phyloP scores from a whole-genome alignment of 2,888 invertebrate species.

The Drosophila atripex region DNA sequence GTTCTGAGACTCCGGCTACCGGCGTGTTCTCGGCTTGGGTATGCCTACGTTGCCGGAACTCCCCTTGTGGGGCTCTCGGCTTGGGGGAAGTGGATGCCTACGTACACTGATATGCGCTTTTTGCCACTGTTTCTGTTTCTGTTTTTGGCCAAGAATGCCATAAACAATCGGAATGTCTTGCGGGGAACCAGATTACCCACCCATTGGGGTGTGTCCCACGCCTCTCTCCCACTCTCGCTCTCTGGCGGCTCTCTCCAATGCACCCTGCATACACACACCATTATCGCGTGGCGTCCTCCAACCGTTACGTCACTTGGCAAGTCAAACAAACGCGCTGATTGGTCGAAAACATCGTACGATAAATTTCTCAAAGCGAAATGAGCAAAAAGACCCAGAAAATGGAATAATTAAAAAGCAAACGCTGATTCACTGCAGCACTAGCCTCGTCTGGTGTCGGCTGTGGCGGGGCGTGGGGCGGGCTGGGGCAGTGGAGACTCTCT shows the following conservation, averaged over 20 bases:
- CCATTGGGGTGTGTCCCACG: slow-evolving; percentile 3
- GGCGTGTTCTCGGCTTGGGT: slow-evolving; percentile 49
- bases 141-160: slow-evolving; percentile 30
- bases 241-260: slow-evolving; percentile 18
- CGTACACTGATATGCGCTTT: slow-evolving; percentile 4
- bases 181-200: slow-evolving; percentile 15
- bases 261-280: slow-evolving; percentile 12
- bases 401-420: slow-evolving; percentile 60
- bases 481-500: not conserved
- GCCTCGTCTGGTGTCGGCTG: slow-evolving; percentile 20
- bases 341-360: slow-evolving; percentile 83
- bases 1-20: slow-evolving; percentile 61
- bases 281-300: slow-evolving; percentile 63
- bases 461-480: slow-evolving; percentile 1
- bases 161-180: slow-evolving; percentile 50
- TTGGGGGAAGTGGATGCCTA: slow-evolving; percentile 2
- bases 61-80: not conserved
- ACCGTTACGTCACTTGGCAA: slow-evolving; percentile 81
- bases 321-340: slow-evolving; percentile 80
- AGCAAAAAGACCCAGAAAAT: slow-evolving; percentile 67
- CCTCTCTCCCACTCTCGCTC: not conserved
- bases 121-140: not conserved
- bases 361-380: slow-evolving; percentile 75
- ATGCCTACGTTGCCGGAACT: slow-evolving; percentile 4
- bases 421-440: slow-evolving; percentile 44